phyloP scores from a whole-genome alignment of 2,113 vertebrate species.

The Rhodinocichla rosea region DNA sequence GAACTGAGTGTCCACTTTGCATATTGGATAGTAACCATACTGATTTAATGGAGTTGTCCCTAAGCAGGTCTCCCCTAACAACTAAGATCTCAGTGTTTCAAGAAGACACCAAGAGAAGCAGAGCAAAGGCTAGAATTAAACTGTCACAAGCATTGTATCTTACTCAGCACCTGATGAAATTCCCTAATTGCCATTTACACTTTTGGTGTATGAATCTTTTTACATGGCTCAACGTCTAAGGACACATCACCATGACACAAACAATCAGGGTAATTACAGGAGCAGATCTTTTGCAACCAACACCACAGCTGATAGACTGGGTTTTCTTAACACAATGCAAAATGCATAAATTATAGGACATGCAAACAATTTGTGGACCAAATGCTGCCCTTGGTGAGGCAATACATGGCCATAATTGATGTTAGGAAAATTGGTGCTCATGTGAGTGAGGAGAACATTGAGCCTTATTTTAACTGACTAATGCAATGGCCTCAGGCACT shows the following conservation, averaged over 20 bases:
- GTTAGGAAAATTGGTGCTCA: background rate
- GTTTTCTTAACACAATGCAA: background rate
- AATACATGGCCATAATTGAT: background rate
- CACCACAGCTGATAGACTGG: background rate
- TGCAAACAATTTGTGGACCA: background rate
- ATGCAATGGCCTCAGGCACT: background rate
- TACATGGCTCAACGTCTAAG: background rate
- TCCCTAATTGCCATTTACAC: constrained; percentile 49
- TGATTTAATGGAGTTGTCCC: background rate
- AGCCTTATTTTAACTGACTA: background rate
- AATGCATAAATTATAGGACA: constrained; percentile 22
- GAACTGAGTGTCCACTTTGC: background rate
- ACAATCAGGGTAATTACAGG: background rate
- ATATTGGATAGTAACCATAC: background rate
- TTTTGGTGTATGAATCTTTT: constrained; percentile 13
- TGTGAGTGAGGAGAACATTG: background rate
- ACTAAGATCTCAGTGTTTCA: background rate
- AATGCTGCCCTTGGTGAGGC: background rate
- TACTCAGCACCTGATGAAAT: constrained; percentile 50
- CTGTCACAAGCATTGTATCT: background rate
- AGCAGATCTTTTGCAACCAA: constrained; percentile 31
- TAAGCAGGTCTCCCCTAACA: background rate
- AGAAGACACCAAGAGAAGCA: background rate
- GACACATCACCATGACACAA: background rate
- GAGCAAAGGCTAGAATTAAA: background rate